Evolutionary conservation across 2,797 vertebrate species (phyloP), one percentile per base, ranked within the genome.

Genomic region (Oryzias dopingdopingensis): DNA sequence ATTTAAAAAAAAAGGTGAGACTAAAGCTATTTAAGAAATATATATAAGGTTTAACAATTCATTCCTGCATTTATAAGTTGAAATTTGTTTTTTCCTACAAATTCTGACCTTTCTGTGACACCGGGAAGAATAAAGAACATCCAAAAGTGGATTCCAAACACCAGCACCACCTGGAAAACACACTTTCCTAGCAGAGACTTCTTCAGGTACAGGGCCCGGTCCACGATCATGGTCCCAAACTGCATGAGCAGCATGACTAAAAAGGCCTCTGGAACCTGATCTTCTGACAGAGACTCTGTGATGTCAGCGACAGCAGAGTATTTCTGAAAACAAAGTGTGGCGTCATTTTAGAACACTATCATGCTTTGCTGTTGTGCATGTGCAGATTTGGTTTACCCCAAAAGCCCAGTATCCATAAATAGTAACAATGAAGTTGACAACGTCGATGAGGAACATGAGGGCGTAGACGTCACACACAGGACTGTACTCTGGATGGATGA

Each of bases 61-160:
- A 32, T 37, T 3, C 10, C 32, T 13, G 2, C 32, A 37, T 37
- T 37, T 12, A 37, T 37, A 37, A 37, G 10, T 12, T 12, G 26
- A 29, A 29, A 29, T 6, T 12, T 37, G 32, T 12, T 37, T 10
- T 37, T 37, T 12, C 10, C 10, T 7, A 14, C 50, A 53, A 90
- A 88, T 91, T 91, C 72, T 90, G 61, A 92, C 92, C 93, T 93
- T 72, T 92, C 90, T 7, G 93, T 92, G 72, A 92, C 90, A 2
- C 90, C 88, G 0, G 91, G 91, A 17, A 92, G 89, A 68, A 93
- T 90, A 79, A 94, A 93, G 80, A 94, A 92, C 90, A 93, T 91
- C 93, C 92, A 92, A 80, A 94, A 91, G 82, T 92, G 92, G 55
- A 93, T 90, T 44, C 92, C 90, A 6, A 94, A 92, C 58, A 94